Conservation (phyloP, 2,797 vertebrate genomes). For the Hydrophis major region DNA sequence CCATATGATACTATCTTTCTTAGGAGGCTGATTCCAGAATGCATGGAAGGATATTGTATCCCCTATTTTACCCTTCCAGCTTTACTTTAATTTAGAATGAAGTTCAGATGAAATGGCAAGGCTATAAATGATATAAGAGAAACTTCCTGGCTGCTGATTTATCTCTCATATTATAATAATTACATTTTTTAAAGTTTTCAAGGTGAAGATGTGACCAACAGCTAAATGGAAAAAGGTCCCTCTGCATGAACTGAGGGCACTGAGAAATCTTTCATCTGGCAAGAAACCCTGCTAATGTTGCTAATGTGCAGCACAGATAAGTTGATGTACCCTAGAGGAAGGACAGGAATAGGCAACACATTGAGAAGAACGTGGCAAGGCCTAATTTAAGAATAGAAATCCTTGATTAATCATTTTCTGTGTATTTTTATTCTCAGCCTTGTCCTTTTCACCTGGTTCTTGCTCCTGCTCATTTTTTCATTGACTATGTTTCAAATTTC, state of each 20-base stretch:
- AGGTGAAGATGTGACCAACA: conserved; percentile 12
- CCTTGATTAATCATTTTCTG: not conserved
- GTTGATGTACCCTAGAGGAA: not conserved
- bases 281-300: not conserved
- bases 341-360: not conserved
- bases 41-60: not conserved
- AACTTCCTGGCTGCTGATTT: not conserved
- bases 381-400: conserved; percentile 8
- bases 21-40: not conserved
- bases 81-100: not conserved
- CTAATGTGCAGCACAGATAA: conserved; percentile 10
- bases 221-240: conserved; percentile 10
- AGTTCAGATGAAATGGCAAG: not conserved
- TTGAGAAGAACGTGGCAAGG: not conserved
- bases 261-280: conserved; percentile 11
- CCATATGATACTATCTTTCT: not conserved
- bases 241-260: not conserved
- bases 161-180: conserved; percentile 26
- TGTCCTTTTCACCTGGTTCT: not conserved
- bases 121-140: conserved; percentile 1
- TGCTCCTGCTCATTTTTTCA: not conserved
- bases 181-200: not conserved
- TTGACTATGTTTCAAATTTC: not conserved
- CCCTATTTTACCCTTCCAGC: not conserved
- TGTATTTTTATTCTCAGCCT: not conserved